A percentile compares a stretch with the other conserved stretches of the same genome.
Evolutionary conservation across 2,888 invertebrate species (phyloP).

Genomic region (Drosophila koepferae): DNA sequence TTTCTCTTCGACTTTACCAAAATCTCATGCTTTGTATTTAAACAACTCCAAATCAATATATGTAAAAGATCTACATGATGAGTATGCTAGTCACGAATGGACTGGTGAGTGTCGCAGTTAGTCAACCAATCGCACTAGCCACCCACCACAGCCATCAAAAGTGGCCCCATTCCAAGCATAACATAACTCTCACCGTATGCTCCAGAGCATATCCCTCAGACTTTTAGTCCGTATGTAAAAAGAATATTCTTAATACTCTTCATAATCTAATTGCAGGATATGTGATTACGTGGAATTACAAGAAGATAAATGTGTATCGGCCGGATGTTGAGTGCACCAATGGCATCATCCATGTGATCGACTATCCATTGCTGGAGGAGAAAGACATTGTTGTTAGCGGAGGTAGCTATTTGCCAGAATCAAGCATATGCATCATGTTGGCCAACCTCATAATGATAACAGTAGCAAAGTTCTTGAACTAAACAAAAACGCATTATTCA

Average conservation of each 20-base stretch:
- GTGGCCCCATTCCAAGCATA: slow-evolving; percentile 43
- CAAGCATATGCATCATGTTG: slow-evolving; percentile 84
- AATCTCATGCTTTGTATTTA: slow-evolving; percentile 56
- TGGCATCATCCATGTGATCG: slow-evolving; percentile 97
- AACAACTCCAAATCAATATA: slow-evolving; percentile 49
- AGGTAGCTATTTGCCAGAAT: slow-evolving; percentile 84
- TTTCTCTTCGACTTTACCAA: slow-evolving; percentile 66
- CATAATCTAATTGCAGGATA: slow-evolving; percentile 87
- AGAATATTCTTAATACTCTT: neutral
- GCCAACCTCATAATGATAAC: slow-evolving; percentile 85
- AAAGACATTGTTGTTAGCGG: slow-evolving; percentile 90
- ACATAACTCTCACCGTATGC: slow-evolving; percentile 33
- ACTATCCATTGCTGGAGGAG: slow-evolving; percentile 93
- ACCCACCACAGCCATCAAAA: slow-evolving; percentile 49
- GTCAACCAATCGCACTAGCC: slow-evolving; percentile 63
- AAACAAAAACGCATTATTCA: slow-evolving; percentile 62
- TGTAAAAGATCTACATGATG: slow-evolving; percentile 84
- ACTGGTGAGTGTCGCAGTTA: slow-evolving; percentile 83
- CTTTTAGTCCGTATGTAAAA: neutral
- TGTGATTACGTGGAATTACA: slow-evolving; percentile 93
- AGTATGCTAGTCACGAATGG: slow-evolving; percentile 84
- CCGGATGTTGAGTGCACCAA: slow-evolving; percentile 98
- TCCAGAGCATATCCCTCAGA: slow-evolving; percentile 15
- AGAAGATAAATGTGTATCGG: slow-evolving; percentile 93
- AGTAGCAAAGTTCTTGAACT: slow-evolving; percentile 84